A percentile compares a stretch with the other conserved stretches of the same genome.
These are phyloP conservation scores for Sminthurinus aureus DNA, from an alignment of 2,888 invertebrate species.

Conservation along the genomic window DNA sequence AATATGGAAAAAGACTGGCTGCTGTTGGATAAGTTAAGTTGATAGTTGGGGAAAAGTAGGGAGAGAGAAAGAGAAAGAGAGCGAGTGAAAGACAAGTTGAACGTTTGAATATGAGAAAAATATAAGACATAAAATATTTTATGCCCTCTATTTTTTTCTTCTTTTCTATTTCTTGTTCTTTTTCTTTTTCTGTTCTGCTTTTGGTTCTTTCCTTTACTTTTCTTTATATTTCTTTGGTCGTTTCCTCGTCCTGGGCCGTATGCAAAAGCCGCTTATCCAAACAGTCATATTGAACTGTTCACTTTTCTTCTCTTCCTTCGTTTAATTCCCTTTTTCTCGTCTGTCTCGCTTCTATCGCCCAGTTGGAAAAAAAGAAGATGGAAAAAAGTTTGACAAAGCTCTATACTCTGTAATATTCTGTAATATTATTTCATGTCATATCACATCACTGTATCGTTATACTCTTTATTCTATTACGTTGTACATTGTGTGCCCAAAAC, in stretches of 20 bases:
- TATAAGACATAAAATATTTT: slow-evolving; percentile 33
- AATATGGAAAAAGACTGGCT: not conserved
- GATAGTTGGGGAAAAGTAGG: not conserved
- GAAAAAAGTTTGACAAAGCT: not conserved
- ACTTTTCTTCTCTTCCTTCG: slow-evolving; percentile 37
- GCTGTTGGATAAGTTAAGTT: not conserved
- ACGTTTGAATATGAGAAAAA: slow-evolving; percentile 22
- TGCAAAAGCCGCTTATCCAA: slow-evolving; percentile 49
- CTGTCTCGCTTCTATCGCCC: slow-evolving; percentile 8
- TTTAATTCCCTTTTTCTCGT: slow-evolving; percentile 28
- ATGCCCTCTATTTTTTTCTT: slow-evolving; percentile 22
- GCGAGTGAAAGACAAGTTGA: not conserved
- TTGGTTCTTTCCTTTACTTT: not conserved
- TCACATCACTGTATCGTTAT: too few species aligned
- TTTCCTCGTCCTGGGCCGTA: slow-evolving; percentile 1
- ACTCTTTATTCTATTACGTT: too few species aligned
- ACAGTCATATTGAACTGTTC: slow-evolving; percentile 52
- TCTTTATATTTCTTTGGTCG: not conserved
- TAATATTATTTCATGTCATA: too few species aligned
- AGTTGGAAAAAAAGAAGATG: not conserved
- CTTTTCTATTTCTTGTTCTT: not conserved
- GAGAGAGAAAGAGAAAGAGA: not conserved
- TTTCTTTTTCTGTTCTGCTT: too few species aligned
- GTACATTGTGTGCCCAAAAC: too few species aligned
- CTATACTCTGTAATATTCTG: not conserved